phyloP scores from a whole-genome alignment of 2,113 vertebrate species.

The Leptodactylus fuscus region DNA sequence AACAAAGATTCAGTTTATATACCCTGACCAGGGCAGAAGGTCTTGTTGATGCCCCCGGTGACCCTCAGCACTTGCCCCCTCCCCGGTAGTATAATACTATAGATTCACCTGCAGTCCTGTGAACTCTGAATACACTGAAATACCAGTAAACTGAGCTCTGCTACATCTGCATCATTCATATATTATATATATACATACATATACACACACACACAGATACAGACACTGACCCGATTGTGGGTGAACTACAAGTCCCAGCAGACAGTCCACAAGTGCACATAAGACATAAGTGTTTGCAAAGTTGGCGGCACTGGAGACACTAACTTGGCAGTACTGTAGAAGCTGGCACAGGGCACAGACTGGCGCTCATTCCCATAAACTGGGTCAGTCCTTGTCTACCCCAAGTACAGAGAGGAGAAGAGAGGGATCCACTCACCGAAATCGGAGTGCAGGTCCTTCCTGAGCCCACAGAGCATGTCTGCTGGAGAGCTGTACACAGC shows the following conservation, averaged over 20 bases:
- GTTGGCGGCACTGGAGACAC: not conserved
- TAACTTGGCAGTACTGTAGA: not conserved
- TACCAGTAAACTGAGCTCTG: not conserved
- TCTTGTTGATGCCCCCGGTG: not conserved
- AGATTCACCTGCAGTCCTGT: not conserved
- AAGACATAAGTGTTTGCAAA: not conserved
- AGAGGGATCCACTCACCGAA: constrained; percentile 74
- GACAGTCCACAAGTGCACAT: not conserved
- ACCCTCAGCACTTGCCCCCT: too few species aligned
- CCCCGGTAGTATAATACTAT: too few species aligned
- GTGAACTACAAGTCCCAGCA: not conserved
- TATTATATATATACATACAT: too few species aligned
- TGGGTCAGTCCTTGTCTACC: not conserved
- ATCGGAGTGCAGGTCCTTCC: constrained; percentile 78
- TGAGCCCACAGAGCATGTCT: constrained; percentile 83
- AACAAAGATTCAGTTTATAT: not conserved
- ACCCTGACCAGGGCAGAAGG: not conserved
- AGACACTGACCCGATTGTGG: too few species aligned
- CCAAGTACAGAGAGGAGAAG: not conserved
- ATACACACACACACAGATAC: not conserved
- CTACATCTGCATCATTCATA: too few species aligned
- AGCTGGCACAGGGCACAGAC: not conserved
- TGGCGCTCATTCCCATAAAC: not conserved
- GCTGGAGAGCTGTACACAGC: constrained; percentile 63
- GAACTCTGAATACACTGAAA: not conserved